Base-by-base conservation (phyloP, 1,140 invertebrate species). In the Psix sp. region DNA sequence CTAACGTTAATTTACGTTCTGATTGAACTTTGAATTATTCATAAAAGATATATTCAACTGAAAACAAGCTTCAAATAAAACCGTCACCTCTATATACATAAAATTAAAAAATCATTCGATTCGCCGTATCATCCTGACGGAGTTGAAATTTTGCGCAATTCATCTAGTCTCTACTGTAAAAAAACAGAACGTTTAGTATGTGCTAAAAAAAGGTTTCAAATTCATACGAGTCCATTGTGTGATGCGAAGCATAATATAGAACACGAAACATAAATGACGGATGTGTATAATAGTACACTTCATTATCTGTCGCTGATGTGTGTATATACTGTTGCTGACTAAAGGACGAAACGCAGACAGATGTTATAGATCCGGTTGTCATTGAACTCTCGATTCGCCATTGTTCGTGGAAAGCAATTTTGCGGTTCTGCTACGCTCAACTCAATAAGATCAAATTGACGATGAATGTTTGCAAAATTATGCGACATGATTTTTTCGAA, bases 331-430 rank as follows among this genome's bases (percentile, higher is more conserved):
- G 80, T 77, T 76, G 66, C 38, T 31, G 63, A 36, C 31, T 36
- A 31, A 48, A 59, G 73, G 60, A 59, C 74, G 76, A 81, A 83
- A 80, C 68, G 62, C 51, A 70, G 66, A 74, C 82, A 84, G 81
- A 83, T 84, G 82, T 83, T 83, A 67, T 54, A 26, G 76, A 82
- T 81, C 68, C 78, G 73, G 72, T 56, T 77, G 73, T 78, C 79
- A 81, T 76, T 78, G 74, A 79, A 76, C 72, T 54, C 56, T 78
- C 75, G 72, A 79, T 80, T 71, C 73, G 66, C 48, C 21, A 78
- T 80, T 82, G 77, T 76, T 29, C 33, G 16, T 18, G 15, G 46
- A 77, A 77, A 77, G 76, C 77, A 68, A 80, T 80, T 79, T 82
- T 84, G 82, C 76, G 82, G 80, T 82, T 81, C 77, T 57, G 60